Evolutionary conservation across 1,140 invertebrate species (phyloP).

Genomic region (Drosophila neocordata): DNA sequence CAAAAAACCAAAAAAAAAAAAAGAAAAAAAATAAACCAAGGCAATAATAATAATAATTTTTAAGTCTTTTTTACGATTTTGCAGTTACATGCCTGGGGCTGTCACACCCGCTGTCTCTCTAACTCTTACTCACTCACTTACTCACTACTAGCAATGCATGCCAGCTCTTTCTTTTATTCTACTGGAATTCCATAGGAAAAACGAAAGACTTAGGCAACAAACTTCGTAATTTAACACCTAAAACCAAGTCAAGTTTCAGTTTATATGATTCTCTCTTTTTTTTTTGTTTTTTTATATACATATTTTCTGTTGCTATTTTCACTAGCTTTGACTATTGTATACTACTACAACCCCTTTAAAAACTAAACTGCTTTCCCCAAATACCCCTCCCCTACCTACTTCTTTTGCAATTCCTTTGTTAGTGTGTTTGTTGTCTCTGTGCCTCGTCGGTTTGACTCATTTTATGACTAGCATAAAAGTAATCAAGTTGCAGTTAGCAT

Average conservation of each 20-base stretch:
- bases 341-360: neutral
- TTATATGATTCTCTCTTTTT: slow-evolving; percentile 6
- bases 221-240: slow-evolving; percentile 64
- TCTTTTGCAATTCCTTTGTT: slow-evolving; percentile 17
- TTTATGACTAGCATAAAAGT: slow-evolving; percentile 12
- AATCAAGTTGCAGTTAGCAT: too few species aligned
- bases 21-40: slow-evolving; percentile 42
- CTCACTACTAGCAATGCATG: too few species aligned
- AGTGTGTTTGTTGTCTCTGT: slow-evolving; percentile 21
- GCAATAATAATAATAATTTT: slow-evolving; percentile 66
- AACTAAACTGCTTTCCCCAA: neutral
- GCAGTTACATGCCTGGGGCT: slow-evolving; percentile 52
- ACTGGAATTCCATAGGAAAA: slow-evolving; percentile 67
- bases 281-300: neutral
- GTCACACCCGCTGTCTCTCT: slow-evolving; percentile 59
- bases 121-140: slow-evolving; percentile 69
- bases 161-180: slow-evolving; percentile 34
- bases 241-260: slow-evolving; percentile 17
- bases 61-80: slow-evolving; percentile 46
- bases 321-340: slow-evolving; percentile 58
- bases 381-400: neutral
- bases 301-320: slow-evolving; percentile 62
- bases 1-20: slow-evolving; percentile 25
- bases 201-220: slow-evolving; percentile 76
- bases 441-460: neutral